Evolutionary conservation across 2,113 vertebrate species (phyloP), one percentile per base, ranked within the genome.

Genomic region (Erinaceus europaeus): DNA sequence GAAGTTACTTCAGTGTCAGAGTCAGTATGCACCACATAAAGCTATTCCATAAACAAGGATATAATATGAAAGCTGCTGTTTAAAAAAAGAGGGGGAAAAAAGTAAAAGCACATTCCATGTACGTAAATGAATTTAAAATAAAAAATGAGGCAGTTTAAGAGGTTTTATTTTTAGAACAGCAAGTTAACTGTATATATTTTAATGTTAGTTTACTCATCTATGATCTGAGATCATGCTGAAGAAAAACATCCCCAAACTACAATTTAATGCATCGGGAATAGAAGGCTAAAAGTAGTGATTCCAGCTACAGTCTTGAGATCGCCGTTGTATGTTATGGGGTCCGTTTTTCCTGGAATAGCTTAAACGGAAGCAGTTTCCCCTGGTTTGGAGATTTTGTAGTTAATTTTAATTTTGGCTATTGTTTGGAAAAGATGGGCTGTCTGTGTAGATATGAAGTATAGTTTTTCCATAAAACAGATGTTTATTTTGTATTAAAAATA

Each of bases 401-500:
- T 97, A 97, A 96, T 97, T 98, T 97, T 97, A 96, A 97, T 97
- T 97, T 97, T 97, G 97, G 96, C 95, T 97, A 96, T 97, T 96
- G 97, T 97, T 97, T 97, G 96, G 95, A 98, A 97, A 97, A 97
- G 95, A 97, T 97, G 97, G 97, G 96, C 97, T 97, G 97, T 97
- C 95, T 97, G 96, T 98, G 97, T 97, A 98, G 97, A 98, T 98
- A 97, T 94, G 97, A 98, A 98, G 96, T 98, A 97, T 97, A 97
- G 97, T 97, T 96, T 97, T 97, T 97, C 97, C 97, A 98, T 97
- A 97, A 98, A 97, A 97, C 97, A 97, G 97, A 98, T 98, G 96
- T 98, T 98, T 98, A 98, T 98, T 98, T 98, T 98, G 98, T 98
- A 98, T 98, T 98, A 98, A 98, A 98, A 98, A 97, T 98, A 97